These are phyloP conservation scores for Calvadosia cruxmelitensis DNA, from an alignment of 30 jellyfish, hydroid and myxozoan species.

Conservation along the genomic window DNA sequence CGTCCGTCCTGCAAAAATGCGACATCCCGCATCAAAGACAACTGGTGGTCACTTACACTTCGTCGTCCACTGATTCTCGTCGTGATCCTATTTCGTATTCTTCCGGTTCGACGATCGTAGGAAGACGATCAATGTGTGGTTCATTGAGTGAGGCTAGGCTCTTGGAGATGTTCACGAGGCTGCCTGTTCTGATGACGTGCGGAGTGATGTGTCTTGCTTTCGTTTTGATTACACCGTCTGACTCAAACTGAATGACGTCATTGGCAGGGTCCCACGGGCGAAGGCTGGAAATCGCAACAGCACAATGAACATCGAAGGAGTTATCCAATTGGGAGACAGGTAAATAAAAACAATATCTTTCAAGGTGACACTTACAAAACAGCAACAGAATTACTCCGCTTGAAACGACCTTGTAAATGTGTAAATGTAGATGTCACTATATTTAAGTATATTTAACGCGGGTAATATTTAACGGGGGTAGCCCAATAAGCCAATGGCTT, in stretches of 20 bases:
- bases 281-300: too few species aligned
- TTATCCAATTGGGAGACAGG: too few species aligned
- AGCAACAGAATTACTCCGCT: too few species aligned
- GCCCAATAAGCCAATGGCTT: too few species aligned
- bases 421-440: too few species aligned
- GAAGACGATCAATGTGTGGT: slow-evolving; percentile 20
- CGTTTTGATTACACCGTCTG: slow-evolving; percentile 62
- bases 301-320: too few species aligned
- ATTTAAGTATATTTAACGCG: too few species aligned
- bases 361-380: too few species aligned
- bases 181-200: slow-evolving; percentile 52
- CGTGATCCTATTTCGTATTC: slow-evolving; percentile 13
- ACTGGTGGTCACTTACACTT: slow-evolving; percentile 10
- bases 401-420: too few species aligned
- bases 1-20: background rate
- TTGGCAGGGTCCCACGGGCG: slow-evolving; percentile 97
- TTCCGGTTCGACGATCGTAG: slow-evolving; percentile 75
- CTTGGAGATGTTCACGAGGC: slow-evolving; percentile 36
- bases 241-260: slow-evolving; percentile 77
- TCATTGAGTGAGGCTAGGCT: background rate
- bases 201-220: slow-evolving; percentile 75
- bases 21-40: background rate
- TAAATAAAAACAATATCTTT: too few species aligned
- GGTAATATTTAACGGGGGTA: too few species aligned
- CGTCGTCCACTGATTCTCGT: slow-evolving; percentile 22